Percentiles rank a stretch among this genome's conserved stretches.
phyloP scores from a whole-genome alignment of 2,113 vertebrate species.

The Terrapene triunguis region DNA sequence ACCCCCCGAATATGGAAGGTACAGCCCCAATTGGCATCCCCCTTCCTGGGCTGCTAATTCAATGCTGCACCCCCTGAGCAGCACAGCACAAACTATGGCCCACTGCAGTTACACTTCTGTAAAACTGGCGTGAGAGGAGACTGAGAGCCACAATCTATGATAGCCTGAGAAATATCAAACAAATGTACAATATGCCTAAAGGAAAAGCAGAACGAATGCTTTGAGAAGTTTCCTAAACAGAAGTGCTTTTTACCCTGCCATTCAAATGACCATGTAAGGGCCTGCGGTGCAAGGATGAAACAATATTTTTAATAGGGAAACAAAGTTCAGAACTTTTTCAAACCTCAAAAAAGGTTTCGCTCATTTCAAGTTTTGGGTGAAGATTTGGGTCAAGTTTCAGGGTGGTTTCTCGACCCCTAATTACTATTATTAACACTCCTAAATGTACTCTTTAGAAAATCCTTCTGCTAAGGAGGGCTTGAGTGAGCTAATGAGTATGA shows the following conservation, averaged over 20 bases:
- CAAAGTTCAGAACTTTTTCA: constrained; percentile 57
- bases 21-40: not conserved
- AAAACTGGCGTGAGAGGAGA: constrained; percentile 21
- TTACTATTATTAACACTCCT: constrained; percentile 77
- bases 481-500: constrained; percentile 77
- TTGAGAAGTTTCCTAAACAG: constrained; percentile 60
- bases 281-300: constrained; percentile 44
- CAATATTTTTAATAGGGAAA: constrained; percentile 62
- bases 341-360: constrained; percentile 51
- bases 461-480: constrained; percentile 62
- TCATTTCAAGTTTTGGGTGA: constrained; percentile 76
- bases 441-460: constrained; percentile 77
- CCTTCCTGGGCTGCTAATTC: not conserved
- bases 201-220: constrained; percentile 43
- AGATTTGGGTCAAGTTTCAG: constrained; percentile 79
- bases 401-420: constrained; percentile 79
- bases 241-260: constrained; percentile 19
- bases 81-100: not conserved
- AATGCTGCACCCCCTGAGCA: not conserved
- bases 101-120: not conserved
- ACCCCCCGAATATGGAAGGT: constrained; percentile 15
- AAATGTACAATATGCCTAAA: constrained; percentile 33
- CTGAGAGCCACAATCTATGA: constrained; percentile 20
- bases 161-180: constrained; percentile 26
- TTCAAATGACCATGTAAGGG: constrained; percentile 58